Percentiles rank a stretch among this genome's conserved stretches.
Evolutionary conservation across 35 echinoderm and acorn worm genomes (phyloP).

Genomic region (Apostichopus parvimensis): DNA sequence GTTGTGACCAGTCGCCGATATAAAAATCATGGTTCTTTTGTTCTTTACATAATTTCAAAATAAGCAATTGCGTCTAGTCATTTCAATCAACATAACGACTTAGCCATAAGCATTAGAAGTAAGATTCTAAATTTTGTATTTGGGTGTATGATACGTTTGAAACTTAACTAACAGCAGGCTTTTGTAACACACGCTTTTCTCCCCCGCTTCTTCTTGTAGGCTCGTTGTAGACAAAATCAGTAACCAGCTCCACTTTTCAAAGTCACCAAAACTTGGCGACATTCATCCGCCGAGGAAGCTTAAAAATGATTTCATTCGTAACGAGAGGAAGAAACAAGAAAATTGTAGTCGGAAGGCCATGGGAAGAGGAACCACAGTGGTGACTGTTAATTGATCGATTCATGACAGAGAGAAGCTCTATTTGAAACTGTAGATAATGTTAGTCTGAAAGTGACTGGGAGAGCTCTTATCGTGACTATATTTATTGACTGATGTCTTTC

Average conservation of each 20-base stretch:
- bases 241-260: slow-evolving; percentile 84
- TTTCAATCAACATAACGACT: too few species aligned
- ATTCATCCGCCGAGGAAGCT: slow-evolving; percentile 76
- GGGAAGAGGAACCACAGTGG: slow-evolving; percentile 65
- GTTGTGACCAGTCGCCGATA: too few species aligned
- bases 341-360: slow-evolving; percentile 25
- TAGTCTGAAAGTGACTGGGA: background rate
- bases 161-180: too few species aligned
- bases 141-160: too few species aligned
- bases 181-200: too few species aligned
- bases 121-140: too few species aligned
- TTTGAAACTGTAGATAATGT: background rate
- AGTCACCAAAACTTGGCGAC: slow-evolving; percentile 90
- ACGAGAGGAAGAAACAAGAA: slow-evolving; percentile 80
- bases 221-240: slow-evolving; percentile 80
- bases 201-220: slow-evolving; percentile 42
- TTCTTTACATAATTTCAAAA: too few species aligned
- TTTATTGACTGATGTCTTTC: background rate
- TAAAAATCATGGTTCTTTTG: too few species aligned
- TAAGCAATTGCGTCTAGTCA: too few species aligned
- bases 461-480: background rate
- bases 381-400: slow-evolving; percentile 76
- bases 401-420: background rate
- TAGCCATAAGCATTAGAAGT: too few species aligned
- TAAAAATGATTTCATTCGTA: slow-evolving; percentile 68